Percentiles rank a stretch among this genome's conserved stretches.
Evolutionary conservation across 2,888 invertebrate genomes (phyloP).

Genomic region (Ceramica pisi): DNA sequence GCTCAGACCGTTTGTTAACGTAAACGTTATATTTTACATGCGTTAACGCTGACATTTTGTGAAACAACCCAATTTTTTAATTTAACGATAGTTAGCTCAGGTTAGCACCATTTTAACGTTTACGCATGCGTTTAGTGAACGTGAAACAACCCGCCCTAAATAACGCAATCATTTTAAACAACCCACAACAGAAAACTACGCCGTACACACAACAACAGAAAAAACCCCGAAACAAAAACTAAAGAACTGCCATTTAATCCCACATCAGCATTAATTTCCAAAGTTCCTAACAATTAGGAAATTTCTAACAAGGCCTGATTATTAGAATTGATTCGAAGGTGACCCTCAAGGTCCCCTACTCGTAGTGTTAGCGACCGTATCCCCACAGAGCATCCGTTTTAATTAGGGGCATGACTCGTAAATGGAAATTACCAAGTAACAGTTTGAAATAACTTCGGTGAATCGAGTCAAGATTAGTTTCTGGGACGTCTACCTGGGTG

Average conservation of each 20-base stretch:
- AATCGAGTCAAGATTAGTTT: slow-evolving; percentile 58
- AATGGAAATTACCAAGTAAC: slow-evolving; percentile 58
- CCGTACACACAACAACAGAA: slow-evolving; percentile 3
- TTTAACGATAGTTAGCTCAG: too few species aligned
- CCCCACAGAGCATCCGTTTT: slow-evolving; percentile 61
- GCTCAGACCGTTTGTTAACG: too few species aligned
- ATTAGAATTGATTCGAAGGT: slow-evolving; percentile 63
- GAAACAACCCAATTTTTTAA: too few species aligned
- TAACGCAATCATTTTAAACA: neutral
- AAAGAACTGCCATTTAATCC: slow-evolving; percentile 33
- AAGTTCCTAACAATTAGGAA: slow-evolving; percentile 48
- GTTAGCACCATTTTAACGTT: too few species aligned
- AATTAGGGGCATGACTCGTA: slow-evolving; percentile 59
- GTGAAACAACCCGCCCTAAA: neutral
- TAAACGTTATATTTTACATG: too few species aligned
- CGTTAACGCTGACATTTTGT: too few species aligned
- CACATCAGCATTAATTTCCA: slow-evolving; percentile 28
- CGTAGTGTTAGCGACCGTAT: slow-evolving; percentile 48
- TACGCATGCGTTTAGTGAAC: too few species aligned
- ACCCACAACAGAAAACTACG: too few species aligned
- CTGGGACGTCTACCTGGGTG: slow-evolving; percentile 47
- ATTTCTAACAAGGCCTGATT: slow-evolving; percentile 58
- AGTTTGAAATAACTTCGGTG: slow-evolving; percentile 55
- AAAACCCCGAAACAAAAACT: slow-evolving; percentile 27
- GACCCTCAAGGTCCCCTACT: slow-evolving; percentile 34